Conservation (phyloP, 2,888 invertebrate genomes). For the Scaptomyza tumidula region DNA sequence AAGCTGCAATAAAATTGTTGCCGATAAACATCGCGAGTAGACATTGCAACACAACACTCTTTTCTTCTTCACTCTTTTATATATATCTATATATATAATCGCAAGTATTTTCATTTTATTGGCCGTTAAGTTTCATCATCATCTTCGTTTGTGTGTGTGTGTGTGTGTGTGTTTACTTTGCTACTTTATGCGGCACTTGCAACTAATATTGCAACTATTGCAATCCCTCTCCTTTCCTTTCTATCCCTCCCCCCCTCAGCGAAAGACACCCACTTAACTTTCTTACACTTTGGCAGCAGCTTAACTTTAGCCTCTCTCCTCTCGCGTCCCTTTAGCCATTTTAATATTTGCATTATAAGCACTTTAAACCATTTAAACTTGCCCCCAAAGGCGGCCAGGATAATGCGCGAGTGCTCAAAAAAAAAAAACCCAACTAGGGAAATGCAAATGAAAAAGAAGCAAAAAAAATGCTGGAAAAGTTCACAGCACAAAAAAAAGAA, state of each 20-base stretch:
- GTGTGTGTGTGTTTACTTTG: slow-evolving; percentile 11
- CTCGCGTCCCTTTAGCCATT: slow-evolving; percentile 54
- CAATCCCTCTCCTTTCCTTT: neutral
- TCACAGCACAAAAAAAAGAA: slow-evolving; percentile 29
- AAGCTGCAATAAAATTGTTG: no score
- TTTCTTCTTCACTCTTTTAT: no score
- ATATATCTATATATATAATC: no score
- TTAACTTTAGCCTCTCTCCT: slow-evolving; percentile 66
- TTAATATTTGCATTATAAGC: slow-evolving; percentile 77
- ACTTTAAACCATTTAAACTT: slow-evolving; percentile 77
- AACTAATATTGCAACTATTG: slow-evolving; percentile 65
- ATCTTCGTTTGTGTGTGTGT: neutral
- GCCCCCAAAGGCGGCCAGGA: slow-evolving; percentile 54
- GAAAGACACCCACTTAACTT: slow-evolving; percentile 38
- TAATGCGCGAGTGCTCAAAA: slow-evolving; percentile 47
- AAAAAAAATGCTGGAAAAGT: slow-evolving; percentile 40
- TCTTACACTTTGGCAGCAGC: slow-evolving; percentile 64
- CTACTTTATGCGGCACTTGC: slow-evolving; percentile 47
- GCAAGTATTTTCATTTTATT: slow-evolving; percentile 32
- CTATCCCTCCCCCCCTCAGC: neutral
- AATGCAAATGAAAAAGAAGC: slow-evolving; percentile 34
- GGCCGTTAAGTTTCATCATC: slow-evolving; percentile 39
- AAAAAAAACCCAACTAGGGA: slow-evolving; percentile 33
- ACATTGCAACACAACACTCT: no score
- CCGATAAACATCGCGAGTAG: no score